Percentiles rank a stretch among this genome's conserved stretches.
Conservation (phyloP, 2,888 invertebrate species). For the Harpalus rubripes region DNA sequence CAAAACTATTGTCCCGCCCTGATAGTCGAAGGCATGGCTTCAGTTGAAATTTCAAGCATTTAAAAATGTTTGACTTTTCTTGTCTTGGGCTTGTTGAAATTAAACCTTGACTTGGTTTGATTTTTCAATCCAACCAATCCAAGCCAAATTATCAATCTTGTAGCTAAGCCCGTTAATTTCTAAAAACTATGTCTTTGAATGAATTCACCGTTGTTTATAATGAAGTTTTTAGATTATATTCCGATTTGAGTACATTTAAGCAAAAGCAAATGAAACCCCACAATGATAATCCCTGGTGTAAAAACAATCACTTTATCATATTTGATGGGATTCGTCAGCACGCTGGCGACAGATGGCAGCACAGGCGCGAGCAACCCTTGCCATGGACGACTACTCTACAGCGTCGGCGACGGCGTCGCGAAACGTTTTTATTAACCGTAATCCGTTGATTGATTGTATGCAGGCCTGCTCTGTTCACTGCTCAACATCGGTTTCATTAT, state of each 20-base stretch:
- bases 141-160: too few relatives aligned
- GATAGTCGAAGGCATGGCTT: too few relatives aligned
- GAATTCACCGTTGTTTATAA: not conserved
- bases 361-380: constrained; percentile 47
- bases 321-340: constrained; percentile 47
- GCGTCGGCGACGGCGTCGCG: constrained; percentile 73
- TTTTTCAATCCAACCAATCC: too few relatives aligned
- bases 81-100: too few relatives aligned
- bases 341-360: constrained; percentile 63
- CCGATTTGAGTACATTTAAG: not conserved
- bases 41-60: too few relatives aligned
- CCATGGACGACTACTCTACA: not conserved
- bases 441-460: constrained; percentile 78
- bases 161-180: too few relatives aligned
- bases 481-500: constrained; percentile 67
- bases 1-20: too few relatives aligned
- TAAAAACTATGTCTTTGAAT: too few relatives aligned
- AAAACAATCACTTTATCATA: constrained; percentile 57
- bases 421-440: constrained; percentile 78
- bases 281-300: constrained; percentile 5
- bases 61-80: too few relatives aligned
- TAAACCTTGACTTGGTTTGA: too few relatives aligned
- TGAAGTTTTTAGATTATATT: not conserved
- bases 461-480: constrained; percentile 68
- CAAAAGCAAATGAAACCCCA: not conserved